Conservation (phyloP, 2,888 invertebrate species). For the Stictocephala bisonia region DNA sequence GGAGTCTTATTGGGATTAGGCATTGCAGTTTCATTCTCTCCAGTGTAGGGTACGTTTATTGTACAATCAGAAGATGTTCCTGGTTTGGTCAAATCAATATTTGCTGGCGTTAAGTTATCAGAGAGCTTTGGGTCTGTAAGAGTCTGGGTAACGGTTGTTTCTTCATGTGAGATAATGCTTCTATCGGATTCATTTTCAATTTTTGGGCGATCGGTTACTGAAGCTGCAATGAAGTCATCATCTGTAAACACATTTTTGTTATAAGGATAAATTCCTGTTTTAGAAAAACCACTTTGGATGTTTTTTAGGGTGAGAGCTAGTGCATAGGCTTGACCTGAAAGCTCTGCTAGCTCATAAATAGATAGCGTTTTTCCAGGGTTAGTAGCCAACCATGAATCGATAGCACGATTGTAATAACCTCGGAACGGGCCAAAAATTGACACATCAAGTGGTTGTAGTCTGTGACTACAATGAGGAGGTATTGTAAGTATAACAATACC, state of each 20-base stretch:
- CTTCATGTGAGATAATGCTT: too few relatives aligned
- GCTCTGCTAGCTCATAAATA: too few relatives aligned
- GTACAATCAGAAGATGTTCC: too few relatives aligned
- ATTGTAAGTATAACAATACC: background rate
- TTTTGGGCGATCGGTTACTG: background rate
- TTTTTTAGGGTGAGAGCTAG: background rate
- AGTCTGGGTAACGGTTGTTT: too few relatives aligned
- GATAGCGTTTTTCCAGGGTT: too few relatives aligned
- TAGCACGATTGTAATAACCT: background rate
- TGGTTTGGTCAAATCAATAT: too few relatives aligned
- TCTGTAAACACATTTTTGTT: constrained; percentile 10
- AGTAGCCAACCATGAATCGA: background rate
- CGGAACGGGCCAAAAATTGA: background rate
- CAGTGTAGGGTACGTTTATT: too few relatives aligned
- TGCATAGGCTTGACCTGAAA: background rate
- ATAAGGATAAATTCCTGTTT: background rate
- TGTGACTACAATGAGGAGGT: background rate
- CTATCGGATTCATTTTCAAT: too few relatives aligned
- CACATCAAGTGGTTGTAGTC: background rate
- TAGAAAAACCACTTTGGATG: background rate
- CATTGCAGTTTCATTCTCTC: too few relatives aligned
- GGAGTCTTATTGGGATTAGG: too few relatives aligned
- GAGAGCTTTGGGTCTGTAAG: too few relatives aligned
- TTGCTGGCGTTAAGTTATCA: too few relatives aligned
- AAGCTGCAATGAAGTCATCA: constrained; percentile 15